These are phyloP conservation scores for Tricholaema leucomelas DNA, from an alignment of 2,113 vertebrate species.

Conservation along the genomic window DNA sequence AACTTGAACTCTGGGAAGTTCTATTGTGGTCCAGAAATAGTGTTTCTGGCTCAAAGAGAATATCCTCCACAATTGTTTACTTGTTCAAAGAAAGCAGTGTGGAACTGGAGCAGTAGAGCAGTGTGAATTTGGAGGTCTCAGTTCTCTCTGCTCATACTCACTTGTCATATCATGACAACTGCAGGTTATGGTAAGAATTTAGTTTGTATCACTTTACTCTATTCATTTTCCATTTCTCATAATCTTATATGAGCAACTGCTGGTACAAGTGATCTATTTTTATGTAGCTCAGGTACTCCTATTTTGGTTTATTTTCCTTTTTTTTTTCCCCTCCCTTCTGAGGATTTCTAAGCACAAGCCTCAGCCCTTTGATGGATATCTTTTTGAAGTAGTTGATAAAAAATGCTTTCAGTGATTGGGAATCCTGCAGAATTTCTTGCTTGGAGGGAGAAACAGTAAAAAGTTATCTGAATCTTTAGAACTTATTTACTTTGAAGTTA, in stretches of 20 bases:
- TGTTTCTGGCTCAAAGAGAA: not conserved
- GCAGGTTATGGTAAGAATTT: not conserved
- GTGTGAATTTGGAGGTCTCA: not conserved
- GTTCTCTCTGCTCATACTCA: not conserved
- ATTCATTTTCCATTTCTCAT: not conserved
- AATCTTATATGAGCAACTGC: not conserved
- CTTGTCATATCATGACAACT: not conserved
- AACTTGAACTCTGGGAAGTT: not conserved
- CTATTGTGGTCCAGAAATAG: not conserved
- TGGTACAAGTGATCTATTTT: not conserved
- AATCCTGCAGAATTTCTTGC: not conserved
- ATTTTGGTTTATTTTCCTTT: not conserved
- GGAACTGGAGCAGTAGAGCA: not conserved
- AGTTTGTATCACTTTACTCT: not conserved
- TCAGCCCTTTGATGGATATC: not conserved
- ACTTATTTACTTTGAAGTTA: not conserved
- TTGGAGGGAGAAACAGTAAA: not conserved
- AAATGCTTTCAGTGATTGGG: not conserved
- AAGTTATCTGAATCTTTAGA: not conserved
- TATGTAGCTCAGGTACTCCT: not conserved
- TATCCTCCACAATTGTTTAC: not conserved
- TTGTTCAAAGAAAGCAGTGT: not conserved
- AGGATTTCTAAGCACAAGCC: not conserved
- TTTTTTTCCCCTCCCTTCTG: not conserved
- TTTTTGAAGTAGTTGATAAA: slow-evolving; percentile 2